Evolutionary conservation across 2,888 invertebrate species (phyloP), one percentile per base, ranked within the genome.

Genomic region (Philereme transversata): DNA sequence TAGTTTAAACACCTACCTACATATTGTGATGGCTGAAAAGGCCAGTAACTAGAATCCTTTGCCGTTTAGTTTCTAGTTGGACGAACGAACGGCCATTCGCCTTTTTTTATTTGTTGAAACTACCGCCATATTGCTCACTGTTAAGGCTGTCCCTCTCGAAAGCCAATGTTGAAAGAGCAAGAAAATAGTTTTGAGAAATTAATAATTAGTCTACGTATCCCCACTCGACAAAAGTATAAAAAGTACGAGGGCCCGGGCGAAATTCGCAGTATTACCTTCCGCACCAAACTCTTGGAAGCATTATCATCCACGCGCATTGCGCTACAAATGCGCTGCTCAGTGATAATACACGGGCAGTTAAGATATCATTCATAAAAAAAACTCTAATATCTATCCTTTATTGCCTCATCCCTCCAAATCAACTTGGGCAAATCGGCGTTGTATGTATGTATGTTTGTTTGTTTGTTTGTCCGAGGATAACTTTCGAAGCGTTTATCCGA

Each of bases 231-330:
- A 41, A 56, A 5, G 34, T 40, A 35, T 53, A 57, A 72, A 74
- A 75, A 58, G 47, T 22, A 52, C 43, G 38, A 61, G 62, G 61
- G 64, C 64, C 62, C 60, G 60, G 57, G 60, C 52, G 5, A 66
- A 72, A 64, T 78, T 79, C 78, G 74, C 69, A 54, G 78, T 76
- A 78, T 46, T 68, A 48, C 54, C 64, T 60, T 61, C 70, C 69
- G 64, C 62, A 22, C 60, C 55, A 41, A 60, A 60, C 57, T 75
- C 79, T 65, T 64, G 68, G 78, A 78, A 78, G 33, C 62, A 71
- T 74, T 74, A 72, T 56, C 67, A 73, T 22, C 22, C 22, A 22
- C 22, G 22, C 22, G 22, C 22, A 3, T 22, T 22, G 22, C 22
- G 22, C 22, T 3, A 22, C 22, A 22, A 22, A 22, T 22, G 3